Conservation (phyloP, 2,113 vertebrate species). For the Toxotes chatareus region DNA sequence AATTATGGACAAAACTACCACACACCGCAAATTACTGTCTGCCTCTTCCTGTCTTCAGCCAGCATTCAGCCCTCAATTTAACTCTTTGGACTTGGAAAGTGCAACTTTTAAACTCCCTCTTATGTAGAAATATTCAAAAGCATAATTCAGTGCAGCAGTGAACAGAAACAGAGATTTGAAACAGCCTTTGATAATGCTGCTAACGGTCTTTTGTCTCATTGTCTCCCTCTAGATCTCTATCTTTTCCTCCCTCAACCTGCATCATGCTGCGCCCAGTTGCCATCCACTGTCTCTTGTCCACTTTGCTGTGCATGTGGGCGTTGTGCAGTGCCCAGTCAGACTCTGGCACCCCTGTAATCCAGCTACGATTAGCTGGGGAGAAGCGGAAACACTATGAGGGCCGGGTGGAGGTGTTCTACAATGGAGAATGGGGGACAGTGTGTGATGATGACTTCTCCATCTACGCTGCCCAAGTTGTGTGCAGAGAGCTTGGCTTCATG, state of each 20-base stretch:
- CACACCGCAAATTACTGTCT: constrained; percentile 51
- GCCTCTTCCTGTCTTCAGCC: constrained; percentile 10
- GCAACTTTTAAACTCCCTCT: not conserved
- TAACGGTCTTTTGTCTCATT: constrained; percentile 4
- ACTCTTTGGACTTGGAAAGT: constrained; percentile 16
- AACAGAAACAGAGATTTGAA: not conserved
- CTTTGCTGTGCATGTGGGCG: constrained; percentile 50
- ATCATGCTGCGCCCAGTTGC: constrained; percentile 58
- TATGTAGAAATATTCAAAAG: not conserved
- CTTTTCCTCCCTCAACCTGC: constrained; percentile 16
- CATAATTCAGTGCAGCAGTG: not conserved
- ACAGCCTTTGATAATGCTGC: not conserved
- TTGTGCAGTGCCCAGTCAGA: constrained; percentile 69
- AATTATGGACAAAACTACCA: constrained; percentile 42
- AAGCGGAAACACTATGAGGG: constrained; percentile 94
- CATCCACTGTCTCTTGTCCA: constrained; percentile 37
- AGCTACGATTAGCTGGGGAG: constrained; percentile 90
- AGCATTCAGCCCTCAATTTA: not conserved
- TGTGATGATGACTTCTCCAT: constrained; percentile 98
- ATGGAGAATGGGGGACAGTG: constrained; percentile 93
- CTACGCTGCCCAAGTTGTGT: constrained; percentile 89
- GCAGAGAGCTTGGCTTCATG: constrained; percentile 90
- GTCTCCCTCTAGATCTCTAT: constrained; percentile 36
- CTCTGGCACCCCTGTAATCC: constrained; percentile 77
- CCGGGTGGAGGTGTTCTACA: constrained; percentile 91